Evolutionary conservation across 2,113 vertebrate species (phyloP), one percentile per base, ranked within the genome.

Genomic region (Brachirus orientalis): DNA sequence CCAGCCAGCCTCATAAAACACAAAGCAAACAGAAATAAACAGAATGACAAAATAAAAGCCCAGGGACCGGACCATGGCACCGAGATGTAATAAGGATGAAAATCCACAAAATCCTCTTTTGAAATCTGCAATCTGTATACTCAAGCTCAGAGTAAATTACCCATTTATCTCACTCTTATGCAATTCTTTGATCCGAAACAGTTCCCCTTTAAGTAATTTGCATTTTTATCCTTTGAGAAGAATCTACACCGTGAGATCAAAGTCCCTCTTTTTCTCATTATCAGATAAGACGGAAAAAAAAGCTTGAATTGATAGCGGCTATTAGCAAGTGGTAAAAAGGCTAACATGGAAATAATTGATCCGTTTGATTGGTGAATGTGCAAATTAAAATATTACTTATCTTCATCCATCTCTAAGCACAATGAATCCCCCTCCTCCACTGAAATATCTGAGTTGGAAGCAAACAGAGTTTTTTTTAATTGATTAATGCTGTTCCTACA

Each of bases 231-330:
- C 65, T 66, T 67, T 73, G 28, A 0, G 8, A 69, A 56, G 17
- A 67, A 70, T 72, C 64, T 53, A 22, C 64, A 50, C 28, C 6
- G 53, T 47, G 54, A 82, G 72, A 83, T 84, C 75, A 82, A 83
- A 86, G 67, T 70, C 38, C 17, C 73, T 60, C 59, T 78, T 85
- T 80, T 76, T 74, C 52, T 86, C 66, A 76, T 84, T 75, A 77
- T 60, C 16, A 18, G 40, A 63, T 62, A 58, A 80, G 64, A 76
- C 38, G 11, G 36, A 75, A 78, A 75, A 69, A 63, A 63, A 75
- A 75, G 61, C 57, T 50, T 40, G n/a, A 28, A 37, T 19, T 73
- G 47, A 82, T 68, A 36, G 64, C 33, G 6, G 35, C 71, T 56
- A 69, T 76, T 75, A 70, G 51, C 16, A 20, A 18, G 37, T 0